phyloP scores from a whole-genome alignment of 2,797 vertebrate genomes.

The Leptatherina wallacei region DNA sequence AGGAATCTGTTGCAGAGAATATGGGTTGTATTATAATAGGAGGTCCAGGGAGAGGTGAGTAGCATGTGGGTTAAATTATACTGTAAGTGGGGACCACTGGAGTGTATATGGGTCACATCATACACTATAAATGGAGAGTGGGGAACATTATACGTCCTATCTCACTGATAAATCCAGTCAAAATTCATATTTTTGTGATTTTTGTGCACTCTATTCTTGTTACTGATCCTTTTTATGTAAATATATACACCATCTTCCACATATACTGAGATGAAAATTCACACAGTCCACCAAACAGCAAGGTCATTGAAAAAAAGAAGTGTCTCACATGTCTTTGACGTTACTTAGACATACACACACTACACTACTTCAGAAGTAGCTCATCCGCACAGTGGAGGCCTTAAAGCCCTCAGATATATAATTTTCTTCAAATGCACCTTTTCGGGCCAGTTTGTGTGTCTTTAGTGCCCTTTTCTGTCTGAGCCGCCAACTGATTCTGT shows the following conservation, averaged over 20 bases:
- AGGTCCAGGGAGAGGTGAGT: slow-evolving; percentile 32
- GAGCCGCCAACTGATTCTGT: slow-evolving; percentile 75
- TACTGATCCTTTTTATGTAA: slow-evolving; percentile 49
- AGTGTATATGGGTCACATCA: slow-evolving; percentile 49
- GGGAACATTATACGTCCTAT: slow-evolving; percentile 31
- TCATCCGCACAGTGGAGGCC: slow-evolving; percentile 46
- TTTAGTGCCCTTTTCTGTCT: slow-evolving; percentile 74
- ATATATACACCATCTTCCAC: slow-evolving; percentile 6
- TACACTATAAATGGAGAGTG: slow-evolving; percentile 42
- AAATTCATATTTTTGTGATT: slow-evolving; percentile 21
- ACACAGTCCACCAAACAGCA: slow-evolving; percentile 59
- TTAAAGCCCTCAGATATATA: slow-evolving; percentile 75
- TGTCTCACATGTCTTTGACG: slow-evolving; percentile 65
- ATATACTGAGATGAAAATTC: slow-evolving; percentile 28
- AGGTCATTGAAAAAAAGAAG: slow-evolving; percentile 63
- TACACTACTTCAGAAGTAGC: slow-evolving; percentile 30
- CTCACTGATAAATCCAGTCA: slow-evolving; percentile 29
- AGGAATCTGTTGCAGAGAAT: slow-evolving; percentile 26
- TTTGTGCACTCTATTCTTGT: slow-evolving; percentile 24
- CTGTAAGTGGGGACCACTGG: slow-evolving; percentile 42
- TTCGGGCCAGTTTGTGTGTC: slow-evolving; percentile 73
- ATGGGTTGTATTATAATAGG: slow-evolving; percentile 48
- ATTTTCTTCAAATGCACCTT: slow-evolving; percentile 84
- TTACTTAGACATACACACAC: slow-evolving; percentile 36
- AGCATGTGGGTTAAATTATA: slow-evolving; percentile 52